Evolutionary conservation across 2,113 vertebrate species (phyloP), one percentile per base, ranked within the genome.

Genomic region (Alexandromys fortis): DNA sequence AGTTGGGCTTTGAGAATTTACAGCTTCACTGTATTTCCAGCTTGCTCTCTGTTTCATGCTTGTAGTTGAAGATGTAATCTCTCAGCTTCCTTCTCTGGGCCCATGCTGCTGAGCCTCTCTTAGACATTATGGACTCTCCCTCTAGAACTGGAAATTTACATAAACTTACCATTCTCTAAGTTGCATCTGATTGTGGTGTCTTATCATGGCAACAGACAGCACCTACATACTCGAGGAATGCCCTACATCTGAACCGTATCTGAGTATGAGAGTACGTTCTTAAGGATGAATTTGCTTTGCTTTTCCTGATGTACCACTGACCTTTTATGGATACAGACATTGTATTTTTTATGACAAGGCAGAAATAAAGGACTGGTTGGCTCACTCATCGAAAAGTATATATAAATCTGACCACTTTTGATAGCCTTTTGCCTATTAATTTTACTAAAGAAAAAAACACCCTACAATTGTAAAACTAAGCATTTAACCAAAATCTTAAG

Each of bases 381-480:
- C 45, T 79, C 49, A 49, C 28, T 72, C n/a, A 88, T 82, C 58
- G 42, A 91, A 95, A 96, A 91, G 17, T 28, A 91, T 63, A 65
- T 85, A n/a, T 72, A 79, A 83, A 75, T 45, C 3, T 58, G 49
- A 16, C 28, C 76, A 83, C 28, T 28, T 47, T 95, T 87, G 30
- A 82, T 92, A 49, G 24, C 38, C 83, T 95, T 94, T 91, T 68
- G 19, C 42, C 30, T 93, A 63, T 79, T 79, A 91, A 86, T 82
- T 96, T 96, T 95, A 91, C 83, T 47, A 78, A 78, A 5, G 19
- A 58, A 58, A 58, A 58, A 6, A 58, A 55, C 17, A 55, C 14
- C 55, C 13, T 45, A 30, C 58, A 85, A 21, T 49, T 78, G 72
- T 8, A 35, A 95, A 95, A 75, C 13, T 11, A 90, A 13, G 28